Evolutionary conservation across 2,888 invertebrate species (phyloP).

Genomic region (Pseudanteris insignis): DNA sequence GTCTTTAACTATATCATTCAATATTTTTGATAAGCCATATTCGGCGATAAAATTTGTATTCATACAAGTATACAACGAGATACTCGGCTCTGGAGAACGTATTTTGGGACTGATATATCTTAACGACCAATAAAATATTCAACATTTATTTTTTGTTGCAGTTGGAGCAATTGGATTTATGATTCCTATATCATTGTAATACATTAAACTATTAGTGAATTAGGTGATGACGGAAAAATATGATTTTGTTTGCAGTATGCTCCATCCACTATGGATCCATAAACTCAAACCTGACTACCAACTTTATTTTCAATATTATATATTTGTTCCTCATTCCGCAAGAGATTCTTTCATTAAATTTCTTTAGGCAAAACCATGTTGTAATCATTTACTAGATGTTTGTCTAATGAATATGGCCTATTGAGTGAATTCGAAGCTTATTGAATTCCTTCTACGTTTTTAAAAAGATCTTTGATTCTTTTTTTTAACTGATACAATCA

Average conservation of each 20-base stretch:
- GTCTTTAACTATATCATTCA: slow-evolving; percentile 11
- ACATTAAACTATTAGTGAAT: slow-evolving; percentile 6
- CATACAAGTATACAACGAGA: slow-evolving; percentile 2
- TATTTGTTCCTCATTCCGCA: background rate
- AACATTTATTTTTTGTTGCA: slow-evolving; percentile 4
- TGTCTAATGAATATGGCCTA: background rate
- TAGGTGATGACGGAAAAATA: background rate
- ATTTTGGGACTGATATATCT: slow-evolving; percentile 5
- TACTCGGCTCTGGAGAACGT: slow-evolving; percentile 9
- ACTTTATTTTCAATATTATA: slow-evolving; percentile 6
- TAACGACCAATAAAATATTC: slow-evolving; percentile 12
- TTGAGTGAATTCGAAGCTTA: background rate
- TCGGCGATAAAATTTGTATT: background rate
- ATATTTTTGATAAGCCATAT: slow-evolving; percentile 5
- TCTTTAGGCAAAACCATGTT: background rate
- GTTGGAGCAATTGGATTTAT: slow-evolving; percentile 4
- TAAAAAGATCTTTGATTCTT: too few relatives aligned
- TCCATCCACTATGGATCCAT: slow-evolving; percentile 6
- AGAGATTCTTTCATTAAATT: background rate
- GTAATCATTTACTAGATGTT: background rate
- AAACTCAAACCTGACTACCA: background rate
- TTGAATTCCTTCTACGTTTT: background rate
- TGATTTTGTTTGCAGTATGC: slow-evolving; percentile 2
- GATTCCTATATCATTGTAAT: slow-evolving; percentile 6
- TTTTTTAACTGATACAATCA: background rate